Evolutionary conservation across 1,140 invertebrate species (phyloP).

Genomic region (Reticulitermes speratus): DNA sequence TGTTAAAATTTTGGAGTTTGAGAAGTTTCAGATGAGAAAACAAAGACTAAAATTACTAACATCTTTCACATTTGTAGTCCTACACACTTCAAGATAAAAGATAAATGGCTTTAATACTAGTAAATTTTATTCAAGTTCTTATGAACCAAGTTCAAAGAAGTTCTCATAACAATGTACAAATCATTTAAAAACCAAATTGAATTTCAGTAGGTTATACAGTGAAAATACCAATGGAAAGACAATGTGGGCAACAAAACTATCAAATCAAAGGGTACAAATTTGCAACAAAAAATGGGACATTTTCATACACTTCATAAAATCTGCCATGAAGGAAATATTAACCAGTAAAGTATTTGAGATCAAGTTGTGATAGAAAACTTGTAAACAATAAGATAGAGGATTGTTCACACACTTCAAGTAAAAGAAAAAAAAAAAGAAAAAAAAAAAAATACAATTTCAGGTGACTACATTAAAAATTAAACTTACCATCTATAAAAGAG

Average conservation of each 20-base stretch:
- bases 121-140: not conserved
- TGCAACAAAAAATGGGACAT: not conserved
- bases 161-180: not conserved
- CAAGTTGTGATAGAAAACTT: not conserved
- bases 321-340: not conserved
- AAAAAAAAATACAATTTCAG: no score
- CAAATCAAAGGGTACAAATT: not conserved
- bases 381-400: not conserved
- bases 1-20: not conserved
- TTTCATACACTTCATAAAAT: not conserved
- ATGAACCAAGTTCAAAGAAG: not conserved
- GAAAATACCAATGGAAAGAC: constrained; percentile 7
- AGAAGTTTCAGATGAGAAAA: not conserved
- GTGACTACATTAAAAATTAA: no score
- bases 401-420: not conserved
- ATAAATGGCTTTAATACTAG: not conserved
- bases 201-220: not conserved
- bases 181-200: not conserved
- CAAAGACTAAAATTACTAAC: not conserved
- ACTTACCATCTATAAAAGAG: no score
- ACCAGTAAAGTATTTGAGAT: not conserved
- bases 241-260: not conserved
- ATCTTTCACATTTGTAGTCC: not conserved
- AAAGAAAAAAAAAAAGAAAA: not conserved
- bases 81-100: not conserved